phyloP scores from a whole-genome alignment of 2,888 invertebrate species.

The Pollenia griseotomentosa region DNA sequence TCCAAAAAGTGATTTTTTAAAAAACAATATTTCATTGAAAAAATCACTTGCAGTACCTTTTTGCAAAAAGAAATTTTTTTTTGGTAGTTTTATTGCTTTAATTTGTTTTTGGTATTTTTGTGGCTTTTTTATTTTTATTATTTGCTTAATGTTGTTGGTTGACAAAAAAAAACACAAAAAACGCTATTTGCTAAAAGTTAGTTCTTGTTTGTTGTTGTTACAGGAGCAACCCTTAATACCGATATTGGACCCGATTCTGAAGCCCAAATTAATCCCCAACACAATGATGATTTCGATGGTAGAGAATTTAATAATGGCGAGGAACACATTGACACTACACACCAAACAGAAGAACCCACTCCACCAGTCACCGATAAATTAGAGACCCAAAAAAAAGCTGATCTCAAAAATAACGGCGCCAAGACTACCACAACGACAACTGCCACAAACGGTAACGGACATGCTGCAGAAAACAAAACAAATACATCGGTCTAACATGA shows the following conservation, averaged over 20 bases:
- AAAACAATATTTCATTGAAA: neutral
- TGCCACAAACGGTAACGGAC: slow-evolving; percentile 76
- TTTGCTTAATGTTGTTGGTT: slow-evolving; percentile 31
- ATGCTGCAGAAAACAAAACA: slow-evolving; percentile 80
- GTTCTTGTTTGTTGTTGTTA: slow-evolving; percentile 87
- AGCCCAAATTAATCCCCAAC: slow-evolving; percentile 87
- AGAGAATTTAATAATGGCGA: slow-evolving; percentile 82
- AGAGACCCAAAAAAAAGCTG: slow-evolving; percentile 83
- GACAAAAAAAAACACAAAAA: slow-evolving; percentile 59
- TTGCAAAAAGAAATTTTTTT: slow-evolving; percentile 26
- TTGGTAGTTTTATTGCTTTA: slow-evolving; percentile 35
- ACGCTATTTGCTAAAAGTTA: slow-evolving; percentile 82
- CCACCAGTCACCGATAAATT: slow-evolving; percentile 83
- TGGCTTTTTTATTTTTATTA: slow-evolving; percentile 55
- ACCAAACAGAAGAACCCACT: slow-evolving; percentile 83
- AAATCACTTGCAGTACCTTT: slow-evolving; percentile 4
- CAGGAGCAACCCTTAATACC: slow-evolving; percentile 87
- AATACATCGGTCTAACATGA: slow-evolving; percentile 81
- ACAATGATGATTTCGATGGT: slow-evolving; percentile 85
- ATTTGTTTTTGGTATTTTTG: slow-evolving; percentile 48
- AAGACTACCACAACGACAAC: slow-evolving; percentile 75
- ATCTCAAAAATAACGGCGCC: slow-evolving; percentile 80
- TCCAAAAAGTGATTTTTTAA: slow-evolving; percentile 7
- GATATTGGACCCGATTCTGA: slow-evolving; percentile 87
- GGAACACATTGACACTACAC: slow-evolving; percentile 83